A percentile compares a stretch with the other conserved stretches of the same genome.
Conservation (phyloP, 2,113 vertebrate genomes). For the Muntiacus muntjak region DNA sequence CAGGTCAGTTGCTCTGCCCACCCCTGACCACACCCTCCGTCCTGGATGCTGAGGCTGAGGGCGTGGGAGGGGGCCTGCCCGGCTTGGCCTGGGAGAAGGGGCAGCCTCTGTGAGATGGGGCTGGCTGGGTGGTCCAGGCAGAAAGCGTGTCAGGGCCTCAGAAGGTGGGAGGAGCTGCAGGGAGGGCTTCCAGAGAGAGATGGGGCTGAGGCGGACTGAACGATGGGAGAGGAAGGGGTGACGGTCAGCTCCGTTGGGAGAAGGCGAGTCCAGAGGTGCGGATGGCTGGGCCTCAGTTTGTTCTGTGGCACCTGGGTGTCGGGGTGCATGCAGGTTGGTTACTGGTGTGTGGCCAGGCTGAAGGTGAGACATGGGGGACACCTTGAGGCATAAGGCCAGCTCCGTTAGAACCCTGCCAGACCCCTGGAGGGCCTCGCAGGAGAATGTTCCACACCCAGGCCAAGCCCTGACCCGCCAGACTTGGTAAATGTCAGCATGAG, state of each 20-base stretch:
- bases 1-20: background rate
- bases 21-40: background rate
- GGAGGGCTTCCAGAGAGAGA: background rate
- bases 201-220: background rate
- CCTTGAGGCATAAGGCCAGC: background rate
- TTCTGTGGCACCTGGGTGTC: background rate
- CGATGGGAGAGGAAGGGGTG: background rate
- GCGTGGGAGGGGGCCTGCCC: background rate
- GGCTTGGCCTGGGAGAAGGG: background rate
- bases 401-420: rapidly evolving
- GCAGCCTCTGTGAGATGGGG: background rate
- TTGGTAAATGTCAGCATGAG: rapidly evolving
- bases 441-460: background rate
- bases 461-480: too few relatives aligned
- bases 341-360: background rate
- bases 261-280: background rate
- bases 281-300: background rate
- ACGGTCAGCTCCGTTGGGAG: rapidly evolving
- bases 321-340: too few relatives aligned
- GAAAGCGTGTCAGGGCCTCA: background rate
- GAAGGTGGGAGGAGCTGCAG: background rate
- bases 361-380: too few relatives aligned
- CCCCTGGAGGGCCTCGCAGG: too few relatives aligned
- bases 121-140: background rate
- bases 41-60: background rate